Evolutionary conservation across 2,888 invertebrate genomes (phyloP).

Genomic region (Apodemia duryi): DNA sequence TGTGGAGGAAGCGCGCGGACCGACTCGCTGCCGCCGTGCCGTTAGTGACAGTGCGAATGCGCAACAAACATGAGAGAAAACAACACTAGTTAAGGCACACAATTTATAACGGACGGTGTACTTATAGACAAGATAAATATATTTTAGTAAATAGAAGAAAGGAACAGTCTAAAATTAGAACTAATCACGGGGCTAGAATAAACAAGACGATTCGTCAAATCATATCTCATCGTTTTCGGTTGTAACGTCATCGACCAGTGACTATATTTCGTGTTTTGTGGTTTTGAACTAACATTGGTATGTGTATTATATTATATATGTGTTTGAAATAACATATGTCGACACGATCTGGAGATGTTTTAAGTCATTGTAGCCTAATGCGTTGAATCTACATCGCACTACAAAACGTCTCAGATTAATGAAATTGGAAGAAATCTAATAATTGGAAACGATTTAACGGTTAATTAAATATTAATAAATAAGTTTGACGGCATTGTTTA

Average conservation of each 20-base stretch:
- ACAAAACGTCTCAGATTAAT: neutral
- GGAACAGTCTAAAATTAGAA: neutral
- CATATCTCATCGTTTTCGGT: neutral
- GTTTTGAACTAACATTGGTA: no score
- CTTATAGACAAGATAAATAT: conserved; percentile 20
- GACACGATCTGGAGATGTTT: no score
- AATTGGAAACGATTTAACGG: no score
- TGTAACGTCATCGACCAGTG: no score
- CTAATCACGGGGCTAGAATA: neutral
- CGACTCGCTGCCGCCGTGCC: conserved; percentile 67
- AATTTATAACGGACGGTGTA: conserved; percentile 21
- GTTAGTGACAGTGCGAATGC: conserved; percentile 71
- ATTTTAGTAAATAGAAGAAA: neutral
- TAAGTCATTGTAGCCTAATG: no score
- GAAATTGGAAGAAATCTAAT: no score
- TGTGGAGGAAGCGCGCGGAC: conserved; percentile 77
- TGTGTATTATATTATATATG: no score
- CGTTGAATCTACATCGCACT: neutral
- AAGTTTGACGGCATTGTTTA: no score
- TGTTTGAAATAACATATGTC: no score
- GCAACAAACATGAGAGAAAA: conserved; percentile 68
- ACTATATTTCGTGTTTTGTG: no score
- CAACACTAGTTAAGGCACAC: conserved; percentile 73
- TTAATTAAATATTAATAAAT: no score
- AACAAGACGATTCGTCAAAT: neutral